These are phyloP conservation scores for Agriopis marginaria DNA, from an alignment of 2,888 invertebrate species.

Conservation along the genomic window DNA sequence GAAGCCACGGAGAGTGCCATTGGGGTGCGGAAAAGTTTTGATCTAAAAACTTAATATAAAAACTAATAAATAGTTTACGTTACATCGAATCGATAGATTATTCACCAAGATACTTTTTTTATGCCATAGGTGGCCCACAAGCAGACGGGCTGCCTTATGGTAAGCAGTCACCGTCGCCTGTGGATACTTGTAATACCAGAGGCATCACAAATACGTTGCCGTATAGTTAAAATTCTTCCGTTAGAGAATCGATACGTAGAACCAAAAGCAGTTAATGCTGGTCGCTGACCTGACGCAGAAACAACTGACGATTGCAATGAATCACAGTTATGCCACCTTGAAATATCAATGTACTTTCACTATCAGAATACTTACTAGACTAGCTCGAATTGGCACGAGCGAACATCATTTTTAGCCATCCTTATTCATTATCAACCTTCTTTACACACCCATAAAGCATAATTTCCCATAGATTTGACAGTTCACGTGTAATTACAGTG, in stretches of 20 bases:
- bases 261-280: background rate
- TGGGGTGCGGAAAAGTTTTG: no score
- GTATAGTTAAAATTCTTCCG: no score
- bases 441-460: background rate
- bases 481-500: slow-evolving; percentile 26
- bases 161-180: no score
- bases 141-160: no score
- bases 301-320: slow-evolving; percentile 13
- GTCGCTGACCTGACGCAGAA: slow-evolving; percentile 33
- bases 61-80: no score
- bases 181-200: no score
- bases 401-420: slow-evolving; percentile 25
- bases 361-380: slow-evolving; percentile 38
- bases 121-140: no score
- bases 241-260: background rate
- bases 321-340: slow-evolving; percentile 32
- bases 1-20: no score
- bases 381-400: slow-evolving; percentile 43
- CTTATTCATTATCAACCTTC: slow-evolving; percentile 28
- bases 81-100: no score
- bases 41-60: no score
- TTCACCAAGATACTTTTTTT: no score
- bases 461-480: slow-evolving; percentile 11
- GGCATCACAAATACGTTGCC: no score
- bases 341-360: slow-evolving; percentile 43